Percentiles rank a stretch among this genome's conserved stretches.
Conservation (phyloP, 2,797 vertebrate genomes). For the Chlorospingus flavigularis region DNA sequence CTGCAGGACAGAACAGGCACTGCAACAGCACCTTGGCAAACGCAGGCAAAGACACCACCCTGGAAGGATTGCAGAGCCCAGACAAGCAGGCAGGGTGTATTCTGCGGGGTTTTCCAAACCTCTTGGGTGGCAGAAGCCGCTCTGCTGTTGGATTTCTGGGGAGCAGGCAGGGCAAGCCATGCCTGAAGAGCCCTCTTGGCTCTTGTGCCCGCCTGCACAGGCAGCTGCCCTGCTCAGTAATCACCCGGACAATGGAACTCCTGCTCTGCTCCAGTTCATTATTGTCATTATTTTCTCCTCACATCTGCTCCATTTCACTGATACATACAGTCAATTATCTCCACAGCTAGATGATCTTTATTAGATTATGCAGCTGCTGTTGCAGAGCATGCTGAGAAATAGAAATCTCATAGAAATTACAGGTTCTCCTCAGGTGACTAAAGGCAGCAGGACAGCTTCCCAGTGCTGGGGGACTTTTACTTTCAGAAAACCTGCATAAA, state of each 20-base stretch:
- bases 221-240: neutral
- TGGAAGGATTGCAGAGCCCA: neutral
- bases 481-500: neutral
- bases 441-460: neutral
- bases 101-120: neutral
- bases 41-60: neutral
- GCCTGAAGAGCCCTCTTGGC: neutral
- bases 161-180: neutral
- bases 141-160: neutral
- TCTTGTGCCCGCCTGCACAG: accelerated
- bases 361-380: neutral
- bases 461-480: neutral
- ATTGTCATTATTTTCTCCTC: slow-evolving; percentile 45
- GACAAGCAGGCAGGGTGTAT: neutral
- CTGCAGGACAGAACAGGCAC: neutral
- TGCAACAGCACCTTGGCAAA: accelerated
- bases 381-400: neutral
- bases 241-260: neutral
- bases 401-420: neutral
- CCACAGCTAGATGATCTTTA: neutral
- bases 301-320: neutral
- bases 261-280: neutral
- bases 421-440: neutral
- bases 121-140: neutral
- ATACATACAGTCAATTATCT: neutral